Conservation (phyloP, 2,888 invertebrate genomes). For the Agrotis exclamationis region DNA sequence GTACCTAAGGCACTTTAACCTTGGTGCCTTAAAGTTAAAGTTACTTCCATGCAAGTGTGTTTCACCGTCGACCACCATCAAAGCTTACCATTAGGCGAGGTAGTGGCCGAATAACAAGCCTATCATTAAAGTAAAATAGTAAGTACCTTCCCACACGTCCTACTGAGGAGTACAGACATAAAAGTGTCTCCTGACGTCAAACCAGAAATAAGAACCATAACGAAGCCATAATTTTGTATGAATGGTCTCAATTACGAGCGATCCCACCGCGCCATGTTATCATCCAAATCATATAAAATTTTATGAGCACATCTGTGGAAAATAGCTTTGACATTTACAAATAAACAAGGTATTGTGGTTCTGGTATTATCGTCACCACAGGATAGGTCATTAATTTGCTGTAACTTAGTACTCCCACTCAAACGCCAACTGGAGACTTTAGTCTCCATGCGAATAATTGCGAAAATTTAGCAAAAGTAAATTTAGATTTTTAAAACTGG, state of each 20-base stretch:
- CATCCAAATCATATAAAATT: constrained; percentile 53
- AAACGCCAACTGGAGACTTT: too few species aligned
- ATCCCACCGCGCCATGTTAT: constrained; percentile 29
- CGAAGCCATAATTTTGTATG: constrained; percentile 37
- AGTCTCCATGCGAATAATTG: too few species aligned
- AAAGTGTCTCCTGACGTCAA: constrained; percentile 28
- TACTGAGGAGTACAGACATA: neutral
- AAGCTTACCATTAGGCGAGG: too few species aligned
- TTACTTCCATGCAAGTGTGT: too few species aligned
- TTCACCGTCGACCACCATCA: too few species aligned
- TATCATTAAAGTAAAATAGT: too few species aligned
- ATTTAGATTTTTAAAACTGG: too few species aligned
- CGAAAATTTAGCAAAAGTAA: too few species aligned
- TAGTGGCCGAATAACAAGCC: too few species aligned
- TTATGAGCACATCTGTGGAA: constrained; percentile 39
- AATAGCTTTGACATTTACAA: constrained; percentile 27
- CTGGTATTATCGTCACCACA: neutral
- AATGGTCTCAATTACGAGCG: constrained; percentile 50
- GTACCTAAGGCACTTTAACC: too few species aligned
- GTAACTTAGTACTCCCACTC: too few species aligned
- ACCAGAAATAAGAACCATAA: constrained; percentile 27
- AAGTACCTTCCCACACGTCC: neutral
- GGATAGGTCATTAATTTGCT: constrained; percentile 2
- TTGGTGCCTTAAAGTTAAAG: too few species aligned
- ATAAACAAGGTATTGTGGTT: constrained; percentile 16